Base-by-base conservation (phyloP, 2,888 invertebrate species). In the Orthonychiurus folsomi region DNA sequence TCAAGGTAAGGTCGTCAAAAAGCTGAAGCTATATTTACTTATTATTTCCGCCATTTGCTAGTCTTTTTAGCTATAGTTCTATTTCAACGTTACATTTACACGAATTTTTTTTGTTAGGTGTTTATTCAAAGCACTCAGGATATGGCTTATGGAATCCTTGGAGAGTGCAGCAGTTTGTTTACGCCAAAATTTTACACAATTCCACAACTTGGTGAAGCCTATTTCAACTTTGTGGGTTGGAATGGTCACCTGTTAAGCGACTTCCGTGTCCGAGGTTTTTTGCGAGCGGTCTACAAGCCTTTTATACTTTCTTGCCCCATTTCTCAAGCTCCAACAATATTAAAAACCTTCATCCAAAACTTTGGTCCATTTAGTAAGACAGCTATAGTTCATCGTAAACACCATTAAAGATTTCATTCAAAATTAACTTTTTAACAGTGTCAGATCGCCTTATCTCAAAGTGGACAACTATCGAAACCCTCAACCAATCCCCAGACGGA, bases 361-460 rank as follows among this genome's bases (percentile, higher is more conserved):
- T 73, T 71, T 65, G 64, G 68, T 20, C 69, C 70, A 23, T 71
- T 70, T 50, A 67, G 72, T 72, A 69, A 68, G 69, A 62, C 52
- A 52, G 48, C 48, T 48, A 21, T 52, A 12, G 21, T 12, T 52
- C n/a, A 59, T 50, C 9, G 48, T 50, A 59, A 15, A 12, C 27
- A 25, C 27, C 23, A 37, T 37, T 5, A n/a, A n/a, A n/a, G n/a
- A n/a, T n/a, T 48, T 12, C 12, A 48, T 15, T n/a, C n/a, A 48
- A 48, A 48, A 48, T 12, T 12, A 27, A 24, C 26, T 21, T 47
- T 48, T 56, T 61, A 61, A 24, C 60, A 63, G 72, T 72, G 64
- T 47, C 63, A 26, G 65, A 66, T 9, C 59, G 71, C 25, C 47
- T 73, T n/a, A 58, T 63, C 1, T 53, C n/a, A 20, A 64, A 68